Evolutionary conservation across 2,888 invertebrate species (phyloP).

Genomic region (Philopedon plagiatum): DNA sequence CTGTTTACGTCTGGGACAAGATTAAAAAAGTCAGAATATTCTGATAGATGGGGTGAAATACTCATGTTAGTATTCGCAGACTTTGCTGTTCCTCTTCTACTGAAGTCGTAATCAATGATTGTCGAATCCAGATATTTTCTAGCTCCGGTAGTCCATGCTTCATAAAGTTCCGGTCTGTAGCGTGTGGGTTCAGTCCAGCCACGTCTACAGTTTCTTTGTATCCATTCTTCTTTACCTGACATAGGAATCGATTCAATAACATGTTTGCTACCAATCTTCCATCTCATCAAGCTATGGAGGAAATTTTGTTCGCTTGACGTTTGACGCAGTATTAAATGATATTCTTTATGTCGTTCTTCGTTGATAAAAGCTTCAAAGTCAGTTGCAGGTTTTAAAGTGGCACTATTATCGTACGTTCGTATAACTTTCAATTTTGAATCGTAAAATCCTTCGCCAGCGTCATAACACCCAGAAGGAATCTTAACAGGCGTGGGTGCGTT

Average conservation of each 20-base stretch:
- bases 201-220: constrained; percentile 75
- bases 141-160: constrained; percentile 67
- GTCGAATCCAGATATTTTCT: not conserved
- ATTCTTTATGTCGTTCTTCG: not conserved
- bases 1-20: too few species aligned
- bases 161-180: constrained; percentile 71
- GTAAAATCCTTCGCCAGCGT: constrained; percentile 36
- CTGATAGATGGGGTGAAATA: too few species aligned
- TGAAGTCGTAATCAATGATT: not conserved
- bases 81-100: not conserved
- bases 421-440: constrained; percentile 13
- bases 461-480: constrained; percentile 50
- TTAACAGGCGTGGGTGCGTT: constrained; percentile 18
- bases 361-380: not conserved
- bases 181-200: constrained; percentile 73
- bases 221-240: constrained; percentile 74
- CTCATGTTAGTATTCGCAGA: too few species aligned
- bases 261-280: not conserved
- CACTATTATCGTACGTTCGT: not conserved
- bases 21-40: too few species aligned
- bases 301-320: not conserved
- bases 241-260: not conserved
- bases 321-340: not conserved
- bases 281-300: not conserved
- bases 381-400: not conserved